Conservation (phyloP, 2,888 invertebrate species). For the Stenolophus ochropezus region DNA sequence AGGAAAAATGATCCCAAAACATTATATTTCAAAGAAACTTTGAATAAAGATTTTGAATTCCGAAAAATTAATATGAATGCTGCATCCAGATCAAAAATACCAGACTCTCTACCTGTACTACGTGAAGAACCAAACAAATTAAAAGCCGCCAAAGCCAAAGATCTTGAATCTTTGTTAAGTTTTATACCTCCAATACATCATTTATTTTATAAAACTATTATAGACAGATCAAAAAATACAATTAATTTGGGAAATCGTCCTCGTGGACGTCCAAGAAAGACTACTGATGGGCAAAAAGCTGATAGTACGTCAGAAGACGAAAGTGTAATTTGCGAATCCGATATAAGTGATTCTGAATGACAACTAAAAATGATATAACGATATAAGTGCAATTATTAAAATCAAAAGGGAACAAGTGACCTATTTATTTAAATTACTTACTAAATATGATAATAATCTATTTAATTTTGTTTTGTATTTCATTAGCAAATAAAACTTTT, state of each 20-base stretch:
- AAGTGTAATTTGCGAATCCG: background rate
- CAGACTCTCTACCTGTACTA: background rate
- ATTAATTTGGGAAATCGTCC: background rate
- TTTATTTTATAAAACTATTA: background rate
- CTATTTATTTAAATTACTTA: no score
- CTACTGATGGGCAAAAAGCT: background rate
- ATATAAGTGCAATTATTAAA: background rate
- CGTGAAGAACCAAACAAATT: background rate
- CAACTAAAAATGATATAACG: no score
- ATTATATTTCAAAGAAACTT: background rate
- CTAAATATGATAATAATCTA: no score
- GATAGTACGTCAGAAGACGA: background rate
- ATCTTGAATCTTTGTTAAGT: background rate
- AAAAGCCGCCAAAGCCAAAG: conserved; percentile 2
- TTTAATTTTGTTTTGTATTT: no score
- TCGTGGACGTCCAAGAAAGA: background rate
- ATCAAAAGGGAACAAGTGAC: no score
- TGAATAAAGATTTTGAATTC: background rate
- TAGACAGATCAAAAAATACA: background rate
- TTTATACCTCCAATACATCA: background rate
- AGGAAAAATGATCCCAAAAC: background rate
- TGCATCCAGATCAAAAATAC: background rate
- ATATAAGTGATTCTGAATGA: background rate
- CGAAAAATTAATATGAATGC: conserved; percentile 1
- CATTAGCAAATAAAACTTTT: no score